phyloP scores from a whole-genome alignment of 1,140 invertebrate genomes.

The Neodiprion fabricii region DNA sequence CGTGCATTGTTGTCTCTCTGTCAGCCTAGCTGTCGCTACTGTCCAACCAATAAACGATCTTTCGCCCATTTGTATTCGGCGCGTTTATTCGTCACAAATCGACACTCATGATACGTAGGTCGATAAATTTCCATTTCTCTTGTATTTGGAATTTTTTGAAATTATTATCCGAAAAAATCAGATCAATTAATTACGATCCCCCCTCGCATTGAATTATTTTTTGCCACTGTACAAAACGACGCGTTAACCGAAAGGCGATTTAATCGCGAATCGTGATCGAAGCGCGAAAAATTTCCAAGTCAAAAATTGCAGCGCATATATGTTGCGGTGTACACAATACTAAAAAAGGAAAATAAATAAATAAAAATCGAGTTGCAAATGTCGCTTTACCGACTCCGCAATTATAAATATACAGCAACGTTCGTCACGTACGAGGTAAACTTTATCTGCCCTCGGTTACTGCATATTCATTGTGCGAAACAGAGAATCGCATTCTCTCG shows the following conservation, averaged over 20 bases:
- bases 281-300: too few relatives aligned
- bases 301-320: too few relatives aligned
- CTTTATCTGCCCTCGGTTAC: not conserved
- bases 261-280: too few relatives aligned
- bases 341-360: too few relatives aligned
- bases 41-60: not conserved
- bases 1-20: constrained; percentile 8
- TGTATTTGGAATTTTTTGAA: not conserved
- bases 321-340: too few relatives aligned
- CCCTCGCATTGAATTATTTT: not conserved
- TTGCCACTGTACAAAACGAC: too few relatives aligned
- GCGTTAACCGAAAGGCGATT: too few relatives aligned
- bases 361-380: too few relatives aligned
- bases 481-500: too few relatives aligned
- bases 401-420: not conserved
- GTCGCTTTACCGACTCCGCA: not conserved
- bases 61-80: not conserved
- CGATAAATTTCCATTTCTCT: not conserved
- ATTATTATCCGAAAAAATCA: not conserved
- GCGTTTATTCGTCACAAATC: not conserved
- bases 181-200: not conserved
- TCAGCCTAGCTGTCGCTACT: not conserved
- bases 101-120: not conserved
- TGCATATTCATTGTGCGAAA: too few relatives aligned
- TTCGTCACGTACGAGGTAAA: not conserved